phyloP scores from a whole-genome alignment of 1,140 invertebrate species.

The Drosophila bipectinata region DNA sequence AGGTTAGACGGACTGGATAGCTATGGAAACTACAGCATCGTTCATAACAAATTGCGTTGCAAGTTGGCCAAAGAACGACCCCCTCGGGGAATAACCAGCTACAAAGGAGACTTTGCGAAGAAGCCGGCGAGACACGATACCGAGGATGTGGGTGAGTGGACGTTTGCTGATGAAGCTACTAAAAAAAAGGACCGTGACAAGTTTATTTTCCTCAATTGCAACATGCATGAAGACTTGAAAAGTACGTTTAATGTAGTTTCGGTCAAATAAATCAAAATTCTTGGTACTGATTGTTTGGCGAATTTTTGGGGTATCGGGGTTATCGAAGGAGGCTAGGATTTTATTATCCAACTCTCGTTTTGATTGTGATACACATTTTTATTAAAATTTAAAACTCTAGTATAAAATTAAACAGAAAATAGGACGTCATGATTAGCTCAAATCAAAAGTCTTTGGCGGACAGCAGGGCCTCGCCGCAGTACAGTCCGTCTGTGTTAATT shows the following conservation, averaged over 20 bases:
- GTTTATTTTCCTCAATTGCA: conserved; percentile 11
- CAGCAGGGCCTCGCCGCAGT: conserved; percentile 22
- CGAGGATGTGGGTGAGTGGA: background rate
- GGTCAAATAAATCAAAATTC: background rate
- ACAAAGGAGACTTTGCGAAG: background rate
- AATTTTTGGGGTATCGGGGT: background rate
- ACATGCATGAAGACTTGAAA: conserved; percentile 9
- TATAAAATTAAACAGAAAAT: conserved; percentile 2
- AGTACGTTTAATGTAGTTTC: background rate
- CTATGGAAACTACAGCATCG: conserved; percentile 31
- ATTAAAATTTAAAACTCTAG: too few species aligned
- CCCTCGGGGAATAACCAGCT: conserved; percentile 1
- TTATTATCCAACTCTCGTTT: background rate
- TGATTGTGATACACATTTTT: too few species aligned
- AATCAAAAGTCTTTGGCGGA: conserved; percentile 27
- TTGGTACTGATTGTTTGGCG: background rate
- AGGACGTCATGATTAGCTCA: background rate
- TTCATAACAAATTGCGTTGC: background rate
- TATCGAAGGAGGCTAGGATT: background rate
- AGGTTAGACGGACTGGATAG: conserved; percentile 10
- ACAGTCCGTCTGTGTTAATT: conserved; percentile 47
- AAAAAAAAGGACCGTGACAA: background rate
- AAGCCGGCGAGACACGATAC: background rate
- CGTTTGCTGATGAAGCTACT: background rate
- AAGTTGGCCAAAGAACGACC: background rate